phyloP scores from a whole-genome alignment of 2,113 vertebrate species.

The Puntigrus tetrazona region DNA sequence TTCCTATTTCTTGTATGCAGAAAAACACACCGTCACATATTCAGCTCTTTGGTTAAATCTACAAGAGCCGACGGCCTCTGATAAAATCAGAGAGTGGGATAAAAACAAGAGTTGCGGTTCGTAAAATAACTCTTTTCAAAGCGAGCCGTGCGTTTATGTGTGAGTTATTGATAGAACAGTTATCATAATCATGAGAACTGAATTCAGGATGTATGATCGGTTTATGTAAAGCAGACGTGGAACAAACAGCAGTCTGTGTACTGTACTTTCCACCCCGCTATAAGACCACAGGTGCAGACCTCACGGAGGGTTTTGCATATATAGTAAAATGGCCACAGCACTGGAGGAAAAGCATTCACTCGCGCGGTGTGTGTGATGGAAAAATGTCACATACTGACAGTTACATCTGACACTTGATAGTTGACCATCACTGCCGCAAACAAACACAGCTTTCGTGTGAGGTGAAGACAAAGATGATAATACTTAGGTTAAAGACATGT shows the following conservation, averaged over 20 bases:
- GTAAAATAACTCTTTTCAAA: neutral
- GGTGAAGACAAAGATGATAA: neutral
- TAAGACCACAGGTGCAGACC: conserved; percentile 46
- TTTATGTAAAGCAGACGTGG: conserved; percentile 34
- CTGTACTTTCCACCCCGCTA: conserved; percentile 46
- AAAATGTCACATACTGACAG: conserved; percentile 16
- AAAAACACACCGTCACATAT: neutral
- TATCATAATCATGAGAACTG: neutral
- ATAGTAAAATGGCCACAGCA: conserved; percentile 52
- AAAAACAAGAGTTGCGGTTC: neutral
- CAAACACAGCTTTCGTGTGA: neutral
- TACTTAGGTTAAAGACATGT: neutral
- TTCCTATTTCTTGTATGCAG: neutral
- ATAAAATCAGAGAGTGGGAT: too few species aligned
- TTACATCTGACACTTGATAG: conserved; percentile 2
- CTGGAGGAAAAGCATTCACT: conserved; percentile 37
- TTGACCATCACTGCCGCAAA: conserved; percentile 37
- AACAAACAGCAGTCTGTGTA: conserved; percentile 39
- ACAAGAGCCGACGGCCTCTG: neutral
- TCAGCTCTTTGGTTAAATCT: neutral
- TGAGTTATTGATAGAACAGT: neutral
- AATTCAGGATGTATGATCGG: neutral
- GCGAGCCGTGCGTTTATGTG: neutral
- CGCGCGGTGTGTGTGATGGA: neutral
- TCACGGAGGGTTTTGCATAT: conserved; percentile 55